phyloP scores from a whole-genome alignment of 1,140 invertebrate species.

The Helicoverpa zea region DNA sequence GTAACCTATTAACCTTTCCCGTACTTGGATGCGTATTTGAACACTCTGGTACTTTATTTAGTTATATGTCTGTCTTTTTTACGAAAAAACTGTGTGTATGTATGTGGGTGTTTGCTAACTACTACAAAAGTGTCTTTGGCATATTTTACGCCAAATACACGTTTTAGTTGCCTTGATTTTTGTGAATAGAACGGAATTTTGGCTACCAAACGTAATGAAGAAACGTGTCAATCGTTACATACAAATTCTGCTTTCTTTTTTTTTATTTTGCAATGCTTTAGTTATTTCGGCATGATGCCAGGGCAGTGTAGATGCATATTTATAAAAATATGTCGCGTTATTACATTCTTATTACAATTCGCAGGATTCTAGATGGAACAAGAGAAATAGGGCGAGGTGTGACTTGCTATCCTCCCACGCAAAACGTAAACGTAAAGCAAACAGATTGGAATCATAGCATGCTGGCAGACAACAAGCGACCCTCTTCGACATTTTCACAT shows the following conservation, averaged over 20 bases:
- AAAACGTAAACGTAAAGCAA: slow-evolving; percentile 16
- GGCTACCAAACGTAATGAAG: slow-evolving; percentile 9
- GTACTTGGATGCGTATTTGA: background rate
- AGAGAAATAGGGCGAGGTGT: background rate
- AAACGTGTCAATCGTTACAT: slow-evolving; percentile 25
- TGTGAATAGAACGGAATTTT: slow-evolving; percentile 6
- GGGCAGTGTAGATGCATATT: slow-evolving; percentile 31
- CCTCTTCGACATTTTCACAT: background rate
- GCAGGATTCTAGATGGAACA: background rate
- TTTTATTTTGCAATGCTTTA: background rate
- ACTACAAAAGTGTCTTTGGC: background rate
- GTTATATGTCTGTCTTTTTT: too few species aligned
- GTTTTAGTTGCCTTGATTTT: background rate
- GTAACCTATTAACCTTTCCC: slow-evolving; percentile 16
- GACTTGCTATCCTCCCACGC: slow-evolving; percentile 23
- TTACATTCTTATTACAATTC: slow-evolving; percentile 21
- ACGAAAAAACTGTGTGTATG: background rate
- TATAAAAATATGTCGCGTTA: slow-evolving; percentile 25
- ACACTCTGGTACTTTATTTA: too few species aligned
- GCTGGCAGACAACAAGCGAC: background rate
- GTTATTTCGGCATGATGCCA: slow-evolving; percentile 40
- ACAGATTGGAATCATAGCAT: slow-evolving; percentile 24
- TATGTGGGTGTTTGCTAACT: background rate
- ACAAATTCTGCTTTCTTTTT: slow-evolving; percentile 17
- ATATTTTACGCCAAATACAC: background rate